Evolutionary conservation across 2,797 vertebrate genomes (phyloP).

Genomic region (Pyrrhura leucotis): DNA sequence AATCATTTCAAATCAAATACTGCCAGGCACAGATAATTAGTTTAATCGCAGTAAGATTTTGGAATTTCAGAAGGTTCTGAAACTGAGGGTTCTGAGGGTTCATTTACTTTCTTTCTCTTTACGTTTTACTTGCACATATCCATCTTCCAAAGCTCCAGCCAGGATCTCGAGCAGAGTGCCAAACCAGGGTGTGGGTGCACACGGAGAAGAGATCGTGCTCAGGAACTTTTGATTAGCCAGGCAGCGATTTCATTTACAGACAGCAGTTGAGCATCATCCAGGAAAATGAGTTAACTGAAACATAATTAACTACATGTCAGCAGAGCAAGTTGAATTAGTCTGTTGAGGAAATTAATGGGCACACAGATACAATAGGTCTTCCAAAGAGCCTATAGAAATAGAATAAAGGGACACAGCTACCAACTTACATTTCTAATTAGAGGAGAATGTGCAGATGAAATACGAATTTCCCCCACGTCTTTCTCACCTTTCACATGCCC

Average conservation of each 20-base stretch:
- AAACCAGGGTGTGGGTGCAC: background rate
- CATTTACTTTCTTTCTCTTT: background rate
- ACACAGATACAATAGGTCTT: background rate
- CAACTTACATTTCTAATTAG: slow-evolving; percentile 19
- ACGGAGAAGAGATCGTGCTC: background rate
- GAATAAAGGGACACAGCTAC: background rate
- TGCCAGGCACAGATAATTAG: background rate
- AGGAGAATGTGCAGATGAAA: background rate
- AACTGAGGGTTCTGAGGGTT: background rate
- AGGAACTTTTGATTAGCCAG: slow-evolving; percentile 44
- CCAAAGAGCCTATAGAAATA: background rate
- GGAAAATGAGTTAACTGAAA: slow-evolving; percentile 45
- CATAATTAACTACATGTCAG: slow-evolving; percentile 47
- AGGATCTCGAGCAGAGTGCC: background rate
- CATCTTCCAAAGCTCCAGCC: background rate
- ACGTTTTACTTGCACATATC: background rate
- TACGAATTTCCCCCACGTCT: background rate
- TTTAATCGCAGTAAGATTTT: background rate
- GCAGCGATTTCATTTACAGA: slow-evolving; percentile 30
- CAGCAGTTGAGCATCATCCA: slow-evolving; percentile 29
- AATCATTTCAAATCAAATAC: background rate
- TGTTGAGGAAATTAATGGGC: slow-evolving; percentile 26
- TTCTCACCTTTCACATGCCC: slow-evolving; percentile 43
- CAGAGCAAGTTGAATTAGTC: slow-evolving; percentile 14
- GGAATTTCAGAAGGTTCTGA: background rate